Percentiles rank a stretch among this genome's conserved stretches.
Evolutionary conservation across 2,888 invertebrate genomes (phyloP).

Genomic region (Nemurella pictetii): DNA sequence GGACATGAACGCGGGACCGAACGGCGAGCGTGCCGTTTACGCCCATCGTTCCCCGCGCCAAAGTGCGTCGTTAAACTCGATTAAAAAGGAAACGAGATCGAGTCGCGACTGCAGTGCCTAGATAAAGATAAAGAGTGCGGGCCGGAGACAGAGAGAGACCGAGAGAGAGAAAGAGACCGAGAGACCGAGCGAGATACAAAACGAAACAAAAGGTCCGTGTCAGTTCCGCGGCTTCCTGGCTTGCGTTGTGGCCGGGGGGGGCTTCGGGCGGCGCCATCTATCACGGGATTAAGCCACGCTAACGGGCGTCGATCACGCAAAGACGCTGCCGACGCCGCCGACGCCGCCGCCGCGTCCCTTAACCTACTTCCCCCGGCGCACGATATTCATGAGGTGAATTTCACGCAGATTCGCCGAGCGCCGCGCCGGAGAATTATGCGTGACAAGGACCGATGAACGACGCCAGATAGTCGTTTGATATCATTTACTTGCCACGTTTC

Average conservation of each 20-base stretch:
- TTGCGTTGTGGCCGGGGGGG: too few relatives aligned
- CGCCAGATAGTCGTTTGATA: neutral
- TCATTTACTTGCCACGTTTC: neutral
- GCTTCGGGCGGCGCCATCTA: slow-evolving; percentile 8
- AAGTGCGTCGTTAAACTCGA: neutral
- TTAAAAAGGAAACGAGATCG: neutral
- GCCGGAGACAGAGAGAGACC: neutral
- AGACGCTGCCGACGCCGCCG: slow-evolving; percentile 1
- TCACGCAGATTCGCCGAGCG: neutral
- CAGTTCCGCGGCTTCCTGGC: slow-evolving; percentile 30
- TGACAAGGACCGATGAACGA: neutral
- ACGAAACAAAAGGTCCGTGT: neutral
- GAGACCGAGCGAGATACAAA: neutral
- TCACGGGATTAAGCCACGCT: slow-evolving; percentile 38
- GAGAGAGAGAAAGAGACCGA: neutral
- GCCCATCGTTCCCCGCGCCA: neutral
- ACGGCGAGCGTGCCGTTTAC: neutral
- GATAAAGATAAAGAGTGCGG: neutral
- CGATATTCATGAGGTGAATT: neutral
- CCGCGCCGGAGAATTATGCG: neutral
- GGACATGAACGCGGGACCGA: neutral
- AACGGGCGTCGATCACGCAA: slow-evolving; percentile 34
- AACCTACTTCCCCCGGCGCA: neutral
- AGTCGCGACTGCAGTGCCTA: neutral
- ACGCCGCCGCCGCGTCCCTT: neutral